These are phyloP conservation scores for Spea hammondii DNA, from an alignment of 2,797 vertebrate genomes.

Conservation along the genomic window DNA sequence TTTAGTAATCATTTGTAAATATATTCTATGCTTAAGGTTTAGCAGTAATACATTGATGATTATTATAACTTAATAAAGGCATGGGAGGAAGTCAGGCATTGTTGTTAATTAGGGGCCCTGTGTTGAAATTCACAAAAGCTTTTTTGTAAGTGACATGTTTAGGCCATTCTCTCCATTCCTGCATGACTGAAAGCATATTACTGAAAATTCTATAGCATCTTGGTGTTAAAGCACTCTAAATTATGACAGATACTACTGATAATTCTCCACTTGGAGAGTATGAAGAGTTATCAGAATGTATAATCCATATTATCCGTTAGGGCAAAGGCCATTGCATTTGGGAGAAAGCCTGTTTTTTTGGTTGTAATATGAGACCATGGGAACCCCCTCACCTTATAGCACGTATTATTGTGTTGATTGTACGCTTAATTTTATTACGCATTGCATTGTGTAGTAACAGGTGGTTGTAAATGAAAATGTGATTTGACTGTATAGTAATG, in stretches of 20 bases:
- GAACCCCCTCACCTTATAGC: conserved; percentile 12
- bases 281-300: conserved; percentile 8
- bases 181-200: not conserved
- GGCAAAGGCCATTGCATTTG: conserved; percentile 25
- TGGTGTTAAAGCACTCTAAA: conserved; percentile 17
- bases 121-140: not conserved
- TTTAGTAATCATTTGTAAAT: too few species aligned
- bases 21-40: too few species aligned
- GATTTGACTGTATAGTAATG: not conserved
- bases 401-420: not conserved
- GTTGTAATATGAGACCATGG: conserved; percentile 35
- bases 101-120: not conserved
- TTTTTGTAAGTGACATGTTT: not conserved
- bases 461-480: conserved; percentile 15
- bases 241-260: conserved; percentile 11
- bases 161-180: not conserved
- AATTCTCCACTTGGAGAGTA: conserved; percentile 16
- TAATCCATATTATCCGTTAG: conserved; percentile 12
- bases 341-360: conserved; percentile 21
- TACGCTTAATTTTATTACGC: not conserved
- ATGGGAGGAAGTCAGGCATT: too few species aligned
- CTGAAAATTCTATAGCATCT: not conserved
- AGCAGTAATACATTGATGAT: too few species aligned
- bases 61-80: too few species aligned
- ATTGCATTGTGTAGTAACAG: conserved; percentile 24